Conservation (phyloP, 2,797 vertebrate genomes). For the Smutsia gigantea region DNA sequence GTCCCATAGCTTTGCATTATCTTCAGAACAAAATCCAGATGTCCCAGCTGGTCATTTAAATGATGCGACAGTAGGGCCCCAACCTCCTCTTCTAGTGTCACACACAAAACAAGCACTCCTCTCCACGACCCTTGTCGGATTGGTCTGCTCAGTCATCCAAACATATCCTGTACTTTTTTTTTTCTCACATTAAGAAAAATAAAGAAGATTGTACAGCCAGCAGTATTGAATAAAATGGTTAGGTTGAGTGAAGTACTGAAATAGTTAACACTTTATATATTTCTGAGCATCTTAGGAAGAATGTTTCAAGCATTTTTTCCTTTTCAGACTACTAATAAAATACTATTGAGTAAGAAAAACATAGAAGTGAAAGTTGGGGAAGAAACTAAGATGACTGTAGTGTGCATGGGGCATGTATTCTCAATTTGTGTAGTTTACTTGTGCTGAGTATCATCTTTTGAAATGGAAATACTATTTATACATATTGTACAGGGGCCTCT, state of each 20-base stretch:
- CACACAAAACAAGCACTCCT: not conserved
- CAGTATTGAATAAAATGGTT: not conserved
- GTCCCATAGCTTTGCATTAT: not conserved
- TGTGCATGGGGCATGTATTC: not conserved
- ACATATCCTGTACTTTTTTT: not conserved
- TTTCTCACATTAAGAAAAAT: not conserved
- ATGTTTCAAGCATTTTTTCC: slow-evolving; percentile 16
- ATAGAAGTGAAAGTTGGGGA: not conserved
- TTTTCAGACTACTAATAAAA: slow-evolving; percentile 33
- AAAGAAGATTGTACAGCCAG: not conserved
- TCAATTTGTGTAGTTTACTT: not conserved
- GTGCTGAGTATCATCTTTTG: not conserved
- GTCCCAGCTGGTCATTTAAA: not conserved
- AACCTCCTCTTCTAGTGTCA: not conserved
- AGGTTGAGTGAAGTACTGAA: not conserved
- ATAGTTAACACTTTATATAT: not conserved
- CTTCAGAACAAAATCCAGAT: not conserved
- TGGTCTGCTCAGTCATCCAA: not conserved
- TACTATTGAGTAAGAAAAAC: slow-evolving; percentile 14
- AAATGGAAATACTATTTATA: not conserved
- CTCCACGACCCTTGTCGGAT: not conserved
- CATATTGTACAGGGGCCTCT: not conserved
- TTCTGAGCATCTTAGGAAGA: slow-evolving; percentile 35
- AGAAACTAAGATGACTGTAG: not conserved
- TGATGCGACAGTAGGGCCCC: not conserved